A percentile compares a stretch with the other conserved stretches of the same genome.
phyloP scores from a whole-genome alignment of 1,140 invertebrate genomes.

The Drosophila mojavensis region DNA sequence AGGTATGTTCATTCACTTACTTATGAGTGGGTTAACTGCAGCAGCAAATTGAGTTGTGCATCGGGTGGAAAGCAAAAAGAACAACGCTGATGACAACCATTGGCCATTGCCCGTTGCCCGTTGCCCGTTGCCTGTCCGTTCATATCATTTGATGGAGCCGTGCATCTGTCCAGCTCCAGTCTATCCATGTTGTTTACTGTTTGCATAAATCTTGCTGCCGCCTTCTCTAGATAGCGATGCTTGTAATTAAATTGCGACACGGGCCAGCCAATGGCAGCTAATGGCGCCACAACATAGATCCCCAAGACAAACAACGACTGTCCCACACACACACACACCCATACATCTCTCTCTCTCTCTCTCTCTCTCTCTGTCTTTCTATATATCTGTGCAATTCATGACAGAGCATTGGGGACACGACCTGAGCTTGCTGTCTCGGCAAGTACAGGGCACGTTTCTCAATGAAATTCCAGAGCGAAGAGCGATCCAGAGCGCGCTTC shows the following conservation, averaged over 20 bases:
- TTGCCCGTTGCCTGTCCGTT: conserved; percentile 42
- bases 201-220: conserved; percentile 70
- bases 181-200: conserved; percentile 32
- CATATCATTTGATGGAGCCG: conserved; percentile 48
- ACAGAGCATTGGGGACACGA: conserved; percentile 73
- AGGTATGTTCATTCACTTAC: conserved; percentile 12
- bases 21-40: conserved; percentile 28
- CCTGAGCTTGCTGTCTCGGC: conserved; percentile 56
- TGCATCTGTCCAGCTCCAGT: conserved; percentile 19
- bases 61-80: conserved; percentile 28
- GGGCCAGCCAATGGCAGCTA: conserved; percentile 60
- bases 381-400: conserved; percentile 52
- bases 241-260: conserved; percentile 80
- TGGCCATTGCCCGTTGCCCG: conserved; percentile 44
- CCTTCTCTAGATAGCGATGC: conserved; percentile 39
- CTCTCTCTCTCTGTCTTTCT: not conserved
- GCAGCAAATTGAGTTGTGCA: conserved; percentile 73
- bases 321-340: conserved; percentile 54
- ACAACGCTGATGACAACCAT: conserved; percentile 1
- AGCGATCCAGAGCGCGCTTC: conserved; percentile 58
- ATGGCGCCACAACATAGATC: conserved; percentile 77
- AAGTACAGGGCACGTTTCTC: conserved; percentile 78
- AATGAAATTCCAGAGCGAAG: conserved; percentile 81
- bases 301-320: conserved; percentile 54
- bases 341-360: conserved; percentile 15